Conservation (phyloP, 2,113 vertebrate species). For the Anser cygnoides region DNA sequence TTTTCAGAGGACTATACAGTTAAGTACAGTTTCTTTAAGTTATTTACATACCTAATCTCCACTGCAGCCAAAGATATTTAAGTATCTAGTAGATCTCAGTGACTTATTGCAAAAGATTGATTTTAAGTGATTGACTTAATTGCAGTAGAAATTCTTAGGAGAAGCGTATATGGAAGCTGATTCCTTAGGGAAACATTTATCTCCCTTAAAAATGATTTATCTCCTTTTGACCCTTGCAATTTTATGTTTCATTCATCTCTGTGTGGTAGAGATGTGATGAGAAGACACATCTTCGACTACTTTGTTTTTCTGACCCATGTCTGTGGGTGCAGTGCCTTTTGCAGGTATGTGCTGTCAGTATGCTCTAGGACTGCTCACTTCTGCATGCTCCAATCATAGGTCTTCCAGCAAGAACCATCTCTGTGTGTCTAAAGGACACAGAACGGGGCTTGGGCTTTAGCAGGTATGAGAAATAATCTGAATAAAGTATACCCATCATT, state of each 20-base stretch:
- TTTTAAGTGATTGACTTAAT: not conserved
- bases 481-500: not conserved
- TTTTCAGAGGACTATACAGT: not conserved
- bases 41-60: not conserved
- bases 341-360: not conserved
- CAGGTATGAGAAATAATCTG: not conserved
- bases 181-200: not conserved
- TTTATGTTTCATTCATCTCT: rapidly evolving
- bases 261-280: not conserved
- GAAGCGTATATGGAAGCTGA: not conserved
- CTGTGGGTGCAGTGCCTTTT: not conserved
- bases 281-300: not conserved
- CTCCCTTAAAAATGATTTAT: not conserved
- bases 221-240: not conserved
- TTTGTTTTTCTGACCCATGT: not conserved
- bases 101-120: not conserved
- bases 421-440: not conserved
- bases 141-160: not conserved
- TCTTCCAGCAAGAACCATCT: not conserved
- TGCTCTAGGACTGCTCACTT: not conserved
- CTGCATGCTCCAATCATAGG: rapidly evolving
- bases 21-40: not conserved
- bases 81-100: not conserved
- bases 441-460: not conserved
- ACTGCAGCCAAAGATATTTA: not conserved